Percentiles rank a stretch among this genome's conserved stretches.
Evolutionary conservation across 1,140 invertebrate genomes (phyloP).

Genomic region (Drosophila triauraria): DNA sequence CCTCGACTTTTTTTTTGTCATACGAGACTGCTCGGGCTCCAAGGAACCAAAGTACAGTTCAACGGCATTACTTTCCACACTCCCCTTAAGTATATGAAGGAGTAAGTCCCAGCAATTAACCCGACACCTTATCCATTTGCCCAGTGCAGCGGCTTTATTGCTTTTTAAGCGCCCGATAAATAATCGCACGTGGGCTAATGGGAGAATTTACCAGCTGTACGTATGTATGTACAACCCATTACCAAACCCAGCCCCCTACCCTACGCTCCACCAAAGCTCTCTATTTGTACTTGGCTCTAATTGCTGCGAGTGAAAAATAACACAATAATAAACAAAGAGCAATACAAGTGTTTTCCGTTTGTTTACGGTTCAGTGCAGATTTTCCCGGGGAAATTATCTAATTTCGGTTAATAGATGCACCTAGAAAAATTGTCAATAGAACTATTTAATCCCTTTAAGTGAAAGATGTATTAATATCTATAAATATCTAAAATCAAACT

Average conservation of each 20-base stretch:
- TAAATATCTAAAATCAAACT: not conserved
- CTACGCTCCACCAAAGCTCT: not conserved
- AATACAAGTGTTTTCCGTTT: constrained; percentile 12
- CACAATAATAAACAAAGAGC: constrained; percentile 22
- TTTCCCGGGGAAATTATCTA: constrained; percentile 24
- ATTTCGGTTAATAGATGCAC: constrained; percentile 22
- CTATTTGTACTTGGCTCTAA: constrained; percentile 24
- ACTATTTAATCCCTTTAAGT: not conserved
- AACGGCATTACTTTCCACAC: not conserved
- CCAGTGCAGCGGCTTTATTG: constrained; percentile 15
- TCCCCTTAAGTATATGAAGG: not conserved
- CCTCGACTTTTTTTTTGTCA: constrained; percentile 1
- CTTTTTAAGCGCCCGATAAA: constrained; percentile 25
- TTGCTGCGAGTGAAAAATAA: constrained; percentile 27
- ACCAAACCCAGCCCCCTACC: not conserved
- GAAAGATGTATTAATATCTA: not conserved
- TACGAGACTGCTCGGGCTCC: constrained; percentile 3
- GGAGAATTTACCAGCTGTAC: not conserved
- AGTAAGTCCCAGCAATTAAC: constrained; percentile 2
- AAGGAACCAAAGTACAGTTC: constrained; percentile 7
- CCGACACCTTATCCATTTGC: not conserved
- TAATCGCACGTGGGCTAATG: constrained; percentile 14
- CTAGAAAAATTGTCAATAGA: not conserved
- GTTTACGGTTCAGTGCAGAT: constrained; percentile 26
- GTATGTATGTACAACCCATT: no score